Percentiles rank a stretch among this genome's conserved stretches.
These are phyloP conservation scores for Dascillus cervinus DNA, from an alignment of 2,888 invertebrate species.

Conservation along the genomic window DNA sequence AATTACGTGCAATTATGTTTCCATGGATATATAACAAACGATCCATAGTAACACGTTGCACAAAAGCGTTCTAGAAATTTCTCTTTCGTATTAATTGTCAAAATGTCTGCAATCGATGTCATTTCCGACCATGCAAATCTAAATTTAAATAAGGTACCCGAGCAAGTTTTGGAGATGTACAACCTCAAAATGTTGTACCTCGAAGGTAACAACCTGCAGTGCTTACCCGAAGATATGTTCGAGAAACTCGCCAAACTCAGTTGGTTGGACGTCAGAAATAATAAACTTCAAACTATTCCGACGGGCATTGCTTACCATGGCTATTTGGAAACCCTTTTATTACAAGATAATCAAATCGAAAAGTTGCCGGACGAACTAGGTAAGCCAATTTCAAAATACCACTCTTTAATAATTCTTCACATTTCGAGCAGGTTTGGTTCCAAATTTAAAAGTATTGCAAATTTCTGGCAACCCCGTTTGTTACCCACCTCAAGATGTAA, in stretches of 20 bases:
- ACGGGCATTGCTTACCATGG: slow-evolving; percentile 49
- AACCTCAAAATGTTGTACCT: slow-evolving; percentile 47
- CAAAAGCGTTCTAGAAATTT: not conserved
- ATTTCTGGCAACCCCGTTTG: slow-evolving; percentile 53
- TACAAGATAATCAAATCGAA: slow-evolving; percentile 55
- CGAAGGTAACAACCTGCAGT: slow-evolving; percentile 48
- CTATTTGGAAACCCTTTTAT: slow-evolving; percentile 52
- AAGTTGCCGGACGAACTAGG: slow-evolving; percentile 56
- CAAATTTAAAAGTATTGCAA: slow-evolving; percentile 54
- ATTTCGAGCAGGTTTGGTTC: slow-evolving; percentile 41
- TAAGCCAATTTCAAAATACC: too few relatives aligned
- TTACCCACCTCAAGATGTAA: slow-evolving; percentile 50
- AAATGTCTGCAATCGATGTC: slow-evolving; percentile 32
- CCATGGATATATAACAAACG: slow-evolving; percentile 8
- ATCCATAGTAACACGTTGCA: slow-evolving; percentile 3
- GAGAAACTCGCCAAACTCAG: slow-evolving; percentile 46
- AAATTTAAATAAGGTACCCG: slow-evolving; percentile 31
- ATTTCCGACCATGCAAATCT: slow-evolving; percentile 36
- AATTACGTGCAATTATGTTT: too few relatives aligned
- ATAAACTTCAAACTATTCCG: slow-evolving; percentile 50
- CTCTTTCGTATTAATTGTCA: too few relatives aligned
- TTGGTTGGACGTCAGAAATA: slow-evolving; percentile 60
- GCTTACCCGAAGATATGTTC: slow-evolving; percentile 54
- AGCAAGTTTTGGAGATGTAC: slow-evolving; percentile 29
- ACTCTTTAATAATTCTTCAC: too few relatives aligned